Evolutionary conservation across 2,113 vertebrate species (phyloP).

Genomic region (Ameiurus melas): DNA sequence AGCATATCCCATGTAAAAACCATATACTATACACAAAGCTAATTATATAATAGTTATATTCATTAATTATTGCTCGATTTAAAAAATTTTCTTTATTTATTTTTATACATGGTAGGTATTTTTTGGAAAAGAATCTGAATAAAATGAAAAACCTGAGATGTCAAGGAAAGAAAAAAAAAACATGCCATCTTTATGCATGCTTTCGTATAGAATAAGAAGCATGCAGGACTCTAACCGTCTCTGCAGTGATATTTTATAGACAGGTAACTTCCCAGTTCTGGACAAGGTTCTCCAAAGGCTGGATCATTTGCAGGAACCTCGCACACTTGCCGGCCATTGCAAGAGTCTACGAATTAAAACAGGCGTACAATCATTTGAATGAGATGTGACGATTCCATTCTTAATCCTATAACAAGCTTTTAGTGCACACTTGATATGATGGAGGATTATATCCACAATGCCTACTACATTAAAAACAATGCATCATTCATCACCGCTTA

Average conservation of each 20-base stretch:
- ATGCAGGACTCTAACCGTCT: constrained; percentile 76
- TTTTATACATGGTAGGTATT: not conserved
- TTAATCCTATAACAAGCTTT: not conserved
- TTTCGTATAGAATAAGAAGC: not conserved
- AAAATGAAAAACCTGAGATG: not conserved
- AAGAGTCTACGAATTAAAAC: constrained; percentile 72
- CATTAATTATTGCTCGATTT: no score
- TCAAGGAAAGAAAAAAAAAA: not conserved
- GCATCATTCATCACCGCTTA: not conserved
- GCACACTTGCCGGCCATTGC: constrained; percentile 83
- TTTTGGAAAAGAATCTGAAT: not conserved
- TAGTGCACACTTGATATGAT: not conserved
- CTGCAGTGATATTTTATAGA: constrained; percentile 85
- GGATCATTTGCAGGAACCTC: constrained; percentile 76
- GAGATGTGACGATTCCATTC: not conserved
- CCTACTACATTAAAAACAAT: not conserved
- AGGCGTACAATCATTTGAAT: not conserved
- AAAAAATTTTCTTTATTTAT: no score
- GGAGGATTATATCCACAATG: not conserved
- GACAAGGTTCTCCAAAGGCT: constrained; percentile 83
- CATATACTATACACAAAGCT: not conserved
- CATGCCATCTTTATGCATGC: not conserved
- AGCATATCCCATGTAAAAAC: not conserved
- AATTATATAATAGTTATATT: not conserved
- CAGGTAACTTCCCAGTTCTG: constrained; percentile 81